These are phyloP conservation scores for Helogale parvula DNA, from an alignment of 2,113 vertebrate genomes.

Conservation along the genomic window DNA sequence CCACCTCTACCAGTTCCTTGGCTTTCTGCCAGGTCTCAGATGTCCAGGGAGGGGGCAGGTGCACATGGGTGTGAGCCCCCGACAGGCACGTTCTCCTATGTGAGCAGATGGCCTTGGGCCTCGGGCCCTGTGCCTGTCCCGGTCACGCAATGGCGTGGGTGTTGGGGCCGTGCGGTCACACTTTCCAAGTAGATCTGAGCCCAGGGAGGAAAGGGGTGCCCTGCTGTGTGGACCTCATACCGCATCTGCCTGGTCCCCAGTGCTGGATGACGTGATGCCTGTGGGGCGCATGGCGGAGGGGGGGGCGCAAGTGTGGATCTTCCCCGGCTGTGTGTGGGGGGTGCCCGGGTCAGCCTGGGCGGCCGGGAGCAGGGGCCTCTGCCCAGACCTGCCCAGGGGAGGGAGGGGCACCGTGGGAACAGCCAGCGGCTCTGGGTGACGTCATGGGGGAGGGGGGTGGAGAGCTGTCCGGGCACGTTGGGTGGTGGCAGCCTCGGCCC, in stretches of 20 bases:
- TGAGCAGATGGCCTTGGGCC: neutral
- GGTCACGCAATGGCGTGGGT: neutral
- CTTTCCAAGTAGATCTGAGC: neutral
- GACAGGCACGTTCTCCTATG: neutral
- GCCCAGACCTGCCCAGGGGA: constrained; percentile 72
- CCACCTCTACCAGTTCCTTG: neutral
- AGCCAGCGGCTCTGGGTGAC: constrained; percentile 67
- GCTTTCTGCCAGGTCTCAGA: neutral
- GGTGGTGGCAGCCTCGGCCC: constrained; percentile 42
- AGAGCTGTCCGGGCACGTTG: constrained; percentile 70
- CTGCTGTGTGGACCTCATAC: neutral
- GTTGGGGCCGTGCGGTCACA: neutral
- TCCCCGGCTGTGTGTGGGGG: constrained; percentile 47
- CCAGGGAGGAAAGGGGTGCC: neutral
- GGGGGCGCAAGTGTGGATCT: constrained; percentile 44
- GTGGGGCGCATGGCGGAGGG: constrained; percentile 6
- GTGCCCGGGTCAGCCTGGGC: constrained; percentile 72
- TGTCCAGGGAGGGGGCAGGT: neutral
- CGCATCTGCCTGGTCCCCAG: neutral
- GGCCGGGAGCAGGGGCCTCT: constrained; percentile 58
- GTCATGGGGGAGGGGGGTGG: constrained; percentile 61
- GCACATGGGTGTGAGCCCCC: neutral
- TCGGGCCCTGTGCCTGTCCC: neutral
- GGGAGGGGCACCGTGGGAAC: constrained; percentile 83
- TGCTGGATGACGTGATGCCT: neutral